Percentiles rank a stretch among this genome's conserved stretches.
Evolutionary conservation across 2,888 invertebrate species (phyloP).

Genomic region (Tipula lateralis): DNA sequence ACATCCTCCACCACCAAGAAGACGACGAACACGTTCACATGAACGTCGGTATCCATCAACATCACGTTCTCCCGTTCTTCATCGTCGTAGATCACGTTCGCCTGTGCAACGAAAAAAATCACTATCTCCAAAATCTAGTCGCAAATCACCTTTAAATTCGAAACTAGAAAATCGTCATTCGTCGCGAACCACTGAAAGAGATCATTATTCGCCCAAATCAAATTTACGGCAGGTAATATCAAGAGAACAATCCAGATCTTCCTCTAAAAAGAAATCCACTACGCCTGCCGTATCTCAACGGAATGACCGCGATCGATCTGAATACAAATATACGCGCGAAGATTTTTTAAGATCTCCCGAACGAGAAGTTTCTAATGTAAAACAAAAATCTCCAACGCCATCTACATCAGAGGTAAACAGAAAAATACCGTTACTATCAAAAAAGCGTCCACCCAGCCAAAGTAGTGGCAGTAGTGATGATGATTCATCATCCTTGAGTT

Average conservation of each 20-base stretch:
- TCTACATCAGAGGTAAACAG: not conserved
- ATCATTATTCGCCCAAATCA: not conserved
- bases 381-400: not conserved
- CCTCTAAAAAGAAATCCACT: not conserved
- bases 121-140: not conserved
- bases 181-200: not conserved
- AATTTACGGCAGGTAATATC: not conserved
- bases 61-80: not conserved
- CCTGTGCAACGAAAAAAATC: not conserved
- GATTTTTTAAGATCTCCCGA: not conserved
- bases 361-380: not conserved
- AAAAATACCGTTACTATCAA: not conserved
- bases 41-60: not conserved
- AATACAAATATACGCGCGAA: not conserved
- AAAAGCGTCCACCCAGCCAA: not conserved
- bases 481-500: conserved; percentile 55
- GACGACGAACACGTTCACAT: not conserved
- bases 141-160: not conserved
- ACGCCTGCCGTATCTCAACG: not conserved
- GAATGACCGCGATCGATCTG: not conserved
- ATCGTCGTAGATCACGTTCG: not conserved
- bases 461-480: not conserved
- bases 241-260: not conserved
- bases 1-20: not conserved
- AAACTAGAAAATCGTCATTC: not conserved